Percentiles rank a stretch among this genome's conserved stretches.
Conservation (phyloP, 1,140 invertebrate species). For the Euwallacea similis region DNA sequence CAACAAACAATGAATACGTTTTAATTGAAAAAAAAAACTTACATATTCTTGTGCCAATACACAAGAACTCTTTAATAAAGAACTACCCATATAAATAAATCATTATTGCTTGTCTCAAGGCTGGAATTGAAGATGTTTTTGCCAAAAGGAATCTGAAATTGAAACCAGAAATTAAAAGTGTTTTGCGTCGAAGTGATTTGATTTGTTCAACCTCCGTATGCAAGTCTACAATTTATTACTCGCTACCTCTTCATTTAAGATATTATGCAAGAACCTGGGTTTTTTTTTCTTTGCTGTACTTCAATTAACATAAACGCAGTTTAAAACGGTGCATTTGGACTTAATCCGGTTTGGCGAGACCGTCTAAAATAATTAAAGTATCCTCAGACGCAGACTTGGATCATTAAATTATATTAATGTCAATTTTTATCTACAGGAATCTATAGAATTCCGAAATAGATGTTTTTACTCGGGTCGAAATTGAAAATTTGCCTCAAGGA, state of each 20-base stretch:
- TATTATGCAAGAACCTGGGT: not conserved
- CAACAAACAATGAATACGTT: too few species aligned
- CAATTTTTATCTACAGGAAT: too few species aligned
- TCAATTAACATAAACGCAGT: conserved; percentile 5
- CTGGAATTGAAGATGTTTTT: not conserved
- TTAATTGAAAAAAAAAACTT: too few species aligned
- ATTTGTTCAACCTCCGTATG: not conserved
- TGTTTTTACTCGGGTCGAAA: too few species aligned
- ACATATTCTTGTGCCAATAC: too few species aligned
- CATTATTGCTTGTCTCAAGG: conserved; percentile 8
- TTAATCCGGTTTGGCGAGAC: conserved; percentile 9
- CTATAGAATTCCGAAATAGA: too few species aligned
- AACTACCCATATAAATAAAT: conserved; percentile 4
- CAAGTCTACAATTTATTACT: not conserved
- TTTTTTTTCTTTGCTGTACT: not conserved
- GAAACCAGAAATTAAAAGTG: conserved; percentile 12
- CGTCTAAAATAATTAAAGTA: not conserved
- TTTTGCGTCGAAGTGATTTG: not conserved
- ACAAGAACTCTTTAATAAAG: too few species aligned
- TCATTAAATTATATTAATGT: too few species aligned
- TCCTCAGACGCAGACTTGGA: too few species aligned
- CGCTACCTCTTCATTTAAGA: conserved; percentile 2
- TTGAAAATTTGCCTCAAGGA: too few species aligned
- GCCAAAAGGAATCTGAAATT: conserved; percentile 5
- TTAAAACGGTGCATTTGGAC: conserved; percentile 4